Conservation (phyloP, 2,797 vertebrate genomes). For the Sebastes taczanowskii region DNA sequence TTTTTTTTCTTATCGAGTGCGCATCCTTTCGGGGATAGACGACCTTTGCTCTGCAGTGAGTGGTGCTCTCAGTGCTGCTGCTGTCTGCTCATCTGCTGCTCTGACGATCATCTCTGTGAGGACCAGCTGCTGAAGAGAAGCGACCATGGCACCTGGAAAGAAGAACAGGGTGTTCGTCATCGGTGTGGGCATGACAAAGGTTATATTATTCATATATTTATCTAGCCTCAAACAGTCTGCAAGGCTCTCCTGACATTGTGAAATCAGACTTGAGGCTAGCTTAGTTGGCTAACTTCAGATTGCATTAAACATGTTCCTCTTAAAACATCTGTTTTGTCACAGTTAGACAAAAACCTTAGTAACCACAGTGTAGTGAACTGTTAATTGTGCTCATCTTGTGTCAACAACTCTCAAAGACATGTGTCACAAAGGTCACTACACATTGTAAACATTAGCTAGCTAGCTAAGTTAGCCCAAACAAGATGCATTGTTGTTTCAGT, state of each 20-base stretch:
- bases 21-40: fast-evolving
- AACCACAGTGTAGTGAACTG: background rate
- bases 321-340: background rate
- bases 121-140: background rate
- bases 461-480: background rate
- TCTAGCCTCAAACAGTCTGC: background rate
- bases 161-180: conserved; percentile 89
- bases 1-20: background rate
- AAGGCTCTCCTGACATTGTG: background rate
- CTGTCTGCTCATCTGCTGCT: background rate
- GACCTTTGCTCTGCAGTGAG: conserved; percentile 20
- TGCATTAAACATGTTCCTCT: background rate
- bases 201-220: conserved; percentile 57
- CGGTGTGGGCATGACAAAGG: conserved; percentile 98
- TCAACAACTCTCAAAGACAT: too few species aligned
- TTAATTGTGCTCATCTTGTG: background rate
- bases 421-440: background rate
- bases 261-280: conserved; percentile 8
- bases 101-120: background rate
- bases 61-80: background rate
- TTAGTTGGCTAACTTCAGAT: conserved; percentile 2
- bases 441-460: background rate
- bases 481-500: background rate
- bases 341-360: background rate
- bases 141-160: conserved; percentile 61